Percentiles rank a stretch among this genome's conserved stretches.
phyloP scores from a whole-genome alignment of 2,797 vertebrate species.

The Toxotes lorentzi region DNA sequence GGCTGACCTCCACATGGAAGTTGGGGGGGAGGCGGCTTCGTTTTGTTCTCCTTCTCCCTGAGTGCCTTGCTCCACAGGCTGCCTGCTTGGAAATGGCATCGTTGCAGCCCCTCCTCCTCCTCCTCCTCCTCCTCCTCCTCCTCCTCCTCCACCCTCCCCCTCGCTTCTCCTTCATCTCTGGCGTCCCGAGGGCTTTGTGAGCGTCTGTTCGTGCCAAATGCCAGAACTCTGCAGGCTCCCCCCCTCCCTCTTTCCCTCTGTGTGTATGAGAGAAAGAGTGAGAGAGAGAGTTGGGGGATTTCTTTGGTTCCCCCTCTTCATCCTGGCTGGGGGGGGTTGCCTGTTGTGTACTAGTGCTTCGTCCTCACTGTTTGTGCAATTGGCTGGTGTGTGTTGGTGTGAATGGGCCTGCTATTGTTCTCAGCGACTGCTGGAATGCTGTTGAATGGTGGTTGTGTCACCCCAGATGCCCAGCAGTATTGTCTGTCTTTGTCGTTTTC shows the following conservation, averaged over 20 bases:
- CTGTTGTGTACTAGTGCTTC: conserved; percentile 50
- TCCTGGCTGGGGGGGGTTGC: conserved; percentile 47
- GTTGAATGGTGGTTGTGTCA: conserved; percentile 59
- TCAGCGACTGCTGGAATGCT: conserved; percentile 65
- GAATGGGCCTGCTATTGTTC: conserved; percentile 61
- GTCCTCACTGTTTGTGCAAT: conserved; percentile 45
- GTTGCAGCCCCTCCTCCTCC: conserved; percentile 42
- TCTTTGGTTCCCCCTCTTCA: conserved; percentile 63
- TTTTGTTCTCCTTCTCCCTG: conserved; percentile 60
- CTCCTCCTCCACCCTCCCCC: conserved; percentile 42
- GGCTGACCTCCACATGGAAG: conserved; percentile 50
- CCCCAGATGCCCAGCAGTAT: conserved; percentile 55
- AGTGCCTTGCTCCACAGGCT: conserved; percentile 65
- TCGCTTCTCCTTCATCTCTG: conserved; percentile 61
- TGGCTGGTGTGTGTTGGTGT: conserved; percentile 18
- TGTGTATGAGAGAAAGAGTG: conserved; percentile 36
- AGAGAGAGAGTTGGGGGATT: conserved; percentile 51
- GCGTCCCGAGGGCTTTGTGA: conserved; percentile 70
- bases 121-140: conserved; percentile 41
- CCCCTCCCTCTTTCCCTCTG: not conserved
- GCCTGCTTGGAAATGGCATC: conserved; percentile 70
- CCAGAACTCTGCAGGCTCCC: conserved; percentile 65
- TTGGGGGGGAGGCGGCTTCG: not conserved
- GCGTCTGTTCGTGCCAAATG: conserved; percentile 77
- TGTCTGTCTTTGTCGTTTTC: conserved; percentile 52